phyloP scores from a whole-genome alignment of 2,113 vertebrate genomes.

The Paradoxurus hermaphroditus region DNA sequence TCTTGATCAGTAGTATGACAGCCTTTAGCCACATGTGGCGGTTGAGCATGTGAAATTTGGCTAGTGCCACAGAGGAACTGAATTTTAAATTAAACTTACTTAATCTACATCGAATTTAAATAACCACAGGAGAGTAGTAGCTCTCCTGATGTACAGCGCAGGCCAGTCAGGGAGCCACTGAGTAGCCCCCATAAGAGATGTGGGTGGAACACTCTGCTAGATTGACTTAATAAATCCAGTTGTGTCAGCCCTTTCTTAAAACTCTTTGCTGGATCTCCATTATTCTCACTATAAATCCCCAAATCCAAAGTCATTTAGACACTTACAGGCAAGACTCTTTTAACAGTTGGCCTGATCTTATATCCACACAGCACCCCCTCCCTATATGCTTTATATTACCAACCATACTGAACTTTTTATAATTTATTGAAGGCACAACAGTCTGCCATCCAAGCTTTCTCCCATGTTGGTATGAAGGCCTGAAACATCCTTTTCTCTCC shows the following conservation, averaged over 20 bases:
- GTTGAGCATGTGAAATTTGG: background rate
- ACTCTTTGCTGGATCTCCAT: background rate
- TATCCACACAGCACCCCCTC: background rate
- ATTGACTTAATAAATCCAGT: background rate
- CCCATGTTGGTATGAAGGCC: background rate
- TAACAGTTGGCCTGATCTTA: background rate
- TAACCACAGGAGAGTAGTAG: background rate
- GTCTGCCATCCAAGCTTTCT: background rate
- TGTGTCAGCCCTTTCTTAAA: conserved; percentile 1
- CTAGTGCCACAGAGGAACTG: background rate
- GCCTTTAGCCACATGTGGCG: background rate
- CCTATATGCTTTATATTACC: background rate
- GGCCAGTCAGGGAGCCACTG: background rate
- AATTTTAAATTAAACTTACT: background rate
- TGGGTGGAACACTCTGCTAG: background rate
- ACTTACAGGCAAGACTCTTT: background rate
- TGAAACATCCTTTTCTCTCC: background rate
- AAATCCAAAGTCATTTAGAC: background rate
- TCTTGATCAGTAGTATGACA: background rate
- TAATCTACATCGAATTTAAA: background rate
- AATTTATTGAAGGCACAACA: background rate
- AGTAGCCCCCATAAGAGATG: background rate
- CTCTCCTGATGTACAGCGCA: background rate
- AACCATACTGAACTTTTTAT: background rate
- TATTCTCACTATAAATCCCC: background rate